Base-by-base conservation (phyloP, 2,113 vertebrate species). In the Pagrus major region DNA sequence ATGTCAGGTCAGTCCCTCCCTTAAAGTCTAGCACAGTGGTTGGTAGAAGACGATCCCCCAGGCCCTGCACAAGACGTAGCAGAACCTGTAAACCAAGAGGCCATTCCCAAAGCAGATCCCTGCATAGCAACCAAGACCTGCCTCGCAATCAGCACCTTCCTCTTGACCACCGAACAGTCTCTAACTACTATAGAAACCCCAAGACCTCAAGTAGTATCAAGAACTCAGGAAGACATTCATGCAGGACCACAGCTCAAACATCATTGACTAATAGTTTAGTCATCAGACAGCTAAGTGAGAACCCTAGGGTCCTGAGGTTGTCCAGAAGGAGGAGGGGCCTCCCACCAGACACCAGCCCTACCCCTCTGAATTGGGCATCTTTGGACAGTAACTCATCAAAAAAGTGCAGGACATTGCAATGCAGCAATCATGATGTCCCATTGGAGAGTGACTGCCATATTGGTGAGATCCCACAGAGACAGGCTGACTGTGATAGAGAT, bases 321-420 rank as follows among this genome's bases (percentile, higher is more conserved):
- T 91, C 90, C 67, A 86, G 88, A 54, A 86, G 90, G 61, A 87
- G 42, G 49, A 76, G 90, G 51, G 90, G 90, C 35, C 88, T 91
- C 31, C 90, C 90, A 9, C 88, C 90, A n/a, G 90, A 91, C 51
- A 64, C 66, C 52, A 80, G 58, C 10, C 59, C 82, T 15, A 15
- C 18, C 37, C 60, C 35, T n/a, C 49, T 20, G 0, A 83, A 78
- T 54, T 37, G 2, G 20, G 12, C 25, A 61, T 3, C 46, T 66
- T 33, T 49, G 23, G 78, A 75, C 80, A 80, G 33, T 21, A 76
- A 27, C 27, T 51, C 47, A 21, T 75, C 68, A n/a, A 86, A 74
- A 58, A 86, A 56, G 12, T 25, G 46, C 66, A 69, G 58, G 66
- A 68, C 54, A 10, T 31, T 46, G n/a, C 77, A 64, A 44, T 44